Evolutionary conservation across 92 coral and sea anemone species (phyloP).

Genomic region (Virgularia gustaviana): DNA sequence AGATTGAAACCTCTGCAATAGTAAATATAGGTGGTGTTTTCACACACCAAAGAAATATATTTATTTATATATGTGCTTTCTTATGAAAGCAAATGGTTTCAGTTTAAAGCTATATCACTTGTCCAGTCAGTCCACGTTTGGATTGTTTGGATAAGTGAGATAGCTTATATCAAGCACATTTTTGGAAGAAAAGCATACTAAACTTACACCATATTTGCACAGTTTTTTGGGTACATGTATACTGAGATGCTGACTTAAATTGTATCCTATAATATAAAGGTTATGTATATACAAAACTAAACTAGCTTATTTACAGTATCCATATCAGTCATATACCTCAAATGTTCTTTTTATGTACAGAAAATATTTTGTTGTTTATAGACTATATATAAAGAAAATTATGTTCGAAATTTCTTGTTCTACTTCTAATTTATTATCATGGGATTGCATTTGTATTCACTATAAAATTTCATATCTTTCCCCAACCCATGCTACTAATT

Average conservation of each 20-base stretch:
- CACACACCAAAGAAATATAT: constrained; percentile 10
- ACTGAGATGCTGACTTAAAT: constrained; percentile 7
- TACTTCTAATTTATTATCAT: constrained; percentile 8
- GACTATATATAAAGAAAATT: constrained; percentile 4
- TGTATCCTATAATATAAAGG: constrained; percentile 10
- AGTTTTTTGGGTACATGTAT: too few relatives aligned
- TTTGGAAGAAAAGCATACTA: neutral
- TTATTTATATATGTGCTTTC: neutral
- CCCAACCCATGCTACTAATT: constrained; percentile 6
- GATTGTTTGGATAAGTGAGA: constrained; percentile 8
- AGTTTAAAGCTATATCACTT: constrained; percentile 3
- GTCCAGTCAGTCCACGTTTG: constrained; percentile 14
- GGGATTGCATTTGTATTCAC: constrained; percentile 9
- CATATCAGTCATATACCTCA: constrained; percentile 9
- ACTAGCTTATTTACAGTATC: constrained; percentile 14
- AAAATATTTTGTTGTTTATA: constrained; percentile 8
- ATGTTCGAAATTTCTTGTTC: constrained; percentile 4
- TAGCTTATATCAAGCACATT: constrained; percentile 6
- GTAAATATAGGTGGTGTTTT: too few relatives aligned
- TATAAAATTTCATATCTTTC: constrained; percentile 1
- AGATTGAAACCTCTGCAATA: too few relatives aligned
- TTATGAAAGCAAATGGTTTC: constrained; percentile 2
- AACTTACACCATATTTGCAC: constrained; percentile 7
- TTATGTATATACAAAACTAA: constrained; percentile 11
- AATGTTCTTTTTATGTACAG: constrained; percentile 2